Evolutionary conservation across 2,797 vertebrate species (phyloP), one percentile per base, ranked within the genome.

Genomic region (Calcarius lapponicus): DNA sequence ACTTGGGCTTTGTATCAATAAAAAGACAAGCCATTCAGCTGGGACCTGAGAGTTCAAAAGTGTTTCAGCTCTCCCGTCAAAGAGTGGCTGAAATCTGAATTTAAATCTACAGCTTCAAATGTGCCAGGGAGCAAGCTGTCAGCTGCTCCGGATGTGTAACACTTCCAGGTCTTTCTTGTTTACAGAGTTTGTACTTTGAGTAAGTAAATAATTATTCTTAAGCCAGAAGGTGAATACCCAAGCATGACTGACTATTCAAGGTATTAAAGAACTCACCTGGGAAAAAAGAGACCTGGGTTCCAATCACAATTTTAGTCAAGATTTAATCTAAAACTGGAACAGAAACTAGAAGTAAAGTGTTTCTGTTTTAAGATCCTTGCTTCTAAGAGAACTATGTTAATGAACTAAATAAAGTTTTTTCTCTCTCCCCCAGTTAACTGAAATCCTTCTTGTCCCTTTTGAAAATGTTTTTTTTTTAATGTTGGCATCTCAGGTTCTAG

Each of bases 181-280:
- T 70, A 66, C 22, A 83, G 50, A 36, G n/a, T 62, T 87, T 74
- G 58, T 83, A 78, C 42, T 78, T 71, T 43, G 50, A 65, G 51
- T 78, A 85, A 82, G 47, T 74, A 78, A 91, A 69, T 76, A 48
- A 73, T 80, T 94, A 80, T 82, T 73, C 47, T 86, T 80, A 80
- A 85, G 24, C 48, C 53, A 78, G 34, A 74, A 60, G 42, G 40
- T 53, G 76, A 78, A 78, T 70, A 64, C 22, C 32, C 36, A 78
- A 88, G n/a, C 6, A 2, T 72, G 67, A 62, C 62, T 57, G 51
- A 80, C 34, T 86, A 45, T 73, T 74, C 6, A 4, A 66, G 56
- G 8, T 72, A 71, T 31, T 83, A 36, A 58, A 51, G 28, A 69
- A 57, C 11, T 88, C 26, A 12, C 31, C 11, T 29, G 38, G 51